Base-by-base conservation (phyloP, 2,888 invertebrate genomes). In the Halictus quadricinctus region DNA sequence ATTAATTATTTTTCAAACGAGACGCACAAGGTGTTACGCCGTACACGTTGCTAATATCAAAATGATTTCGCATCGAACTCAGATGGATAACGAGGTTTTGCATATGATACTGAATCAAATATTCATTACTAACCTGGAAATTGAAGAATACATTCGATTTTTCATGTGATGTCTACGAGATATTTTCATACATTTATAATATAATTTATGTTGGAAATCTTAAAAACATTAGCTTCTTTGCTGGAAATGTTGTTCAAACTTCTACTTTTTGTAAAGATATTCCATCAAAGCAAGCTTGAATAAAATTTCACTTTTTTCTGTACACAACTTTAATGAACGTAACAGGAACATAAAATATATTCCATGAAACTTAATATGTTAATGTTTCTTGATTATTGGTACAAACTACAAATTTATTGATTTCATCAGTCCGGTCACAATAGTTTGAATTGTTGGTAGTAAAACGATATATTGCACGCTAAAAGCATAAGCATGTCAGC, bases 1-100 rank as follows among this genome's bases (percentile, higher is more conserved):
- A 70, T 64, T 64, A 64, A 64, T 64, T 64, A 64, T 64, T 64
- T 64, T 64, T 64, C 64, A 64, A 64, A 29, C 64, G 64, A 64
- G 64, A 64, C 18, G 29, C 29, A 64, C 64, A 64, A 64, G 29
- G 64, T 7, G 64, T 29, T 15, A 7, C 64, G 8, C 29, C 3
- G 64, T 64, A 29, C 64, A 15, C 15, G 1, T 6, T 64, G 29
- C 29, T 64, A 64, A 64, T 64, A 64, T 64, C 64, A 18, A 64
- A 64, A 64, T 64, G 64, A 64, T 64, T 64, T 64, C 64, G 64
- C 15, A 18, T 64, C 29, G 64, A 29, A 64, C 64, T 2, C 8
- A 8, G 18, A 29, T 18, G 29, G 25, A 64, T 29, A 64, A 64
- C 64, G 29, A 29, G 64, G 15, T 15, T 15, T 2, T 29, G 15